These are phyloP conservation scores for Mola mola DNA, from an alignment of 2,113 vertebrate species.

Conservation along the genomic window DNA sequence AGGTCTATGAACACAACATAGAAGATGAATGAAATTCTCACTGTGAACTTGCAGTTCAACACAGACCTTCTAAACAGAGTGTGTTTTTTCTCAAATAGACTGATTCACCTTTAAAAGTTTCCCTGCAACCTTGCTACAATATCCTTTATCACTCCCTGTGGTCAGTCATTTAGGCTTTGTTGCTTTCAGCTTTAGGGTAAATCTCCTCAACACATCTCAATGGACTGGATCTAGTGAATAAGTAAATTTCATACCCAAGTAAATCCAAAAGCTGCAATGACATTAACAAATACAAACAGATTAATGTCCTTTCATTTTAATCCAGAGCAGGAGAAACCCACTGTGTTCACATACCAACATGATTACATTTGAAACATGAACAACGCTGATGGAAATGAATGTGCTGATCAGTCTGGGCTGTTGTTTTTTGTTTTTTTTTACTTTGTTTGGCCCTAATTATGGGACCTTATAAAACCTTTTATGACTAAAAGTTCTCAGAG, in stretches of 20 bases:
- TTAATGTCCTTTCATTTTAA: conserved; percentile 31
- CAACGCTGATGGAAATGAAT: too few relatives aligned
- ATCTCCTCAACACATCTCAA: conserved; percentile 47
- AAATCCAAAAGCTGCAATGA: conserved; percentile 49
- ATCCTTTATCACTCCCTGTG: conserved; percentile 42
- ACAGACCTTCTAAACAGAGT: conserved; percentile 31
- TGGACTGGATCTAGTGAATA: conserved; percentile 63
- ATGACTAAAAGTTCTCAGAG: not conserved
- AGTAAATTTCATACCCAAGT: conserved; percentile 64
- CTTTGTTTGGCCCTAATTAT: too few relatives aligned
- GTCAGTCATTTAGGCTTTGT: conserved; percentile 54
- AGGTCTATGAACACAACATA: not conserved
- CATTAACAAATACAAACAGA: conserved; percentile 40
- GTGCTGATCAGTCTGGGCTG: too few relatives aligned
- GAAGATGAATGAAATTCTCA: conserved; percentile 27
- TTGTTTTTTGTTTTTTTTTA: too few relatives aligned
- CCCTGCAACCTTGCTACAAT: conserved; percentile 28
- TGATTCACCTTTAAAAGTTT: conserved; percentile 32
- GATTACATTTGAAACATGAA: conserved; percentile 24
- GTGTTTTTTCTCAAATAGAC: conserved; percentile 9
- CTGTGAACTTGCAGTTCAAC: conserved; percentile 22
- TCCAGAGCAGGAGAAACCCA: conserved; percentile 15
- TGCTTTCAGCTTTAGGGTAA: conserved; percentile 44
- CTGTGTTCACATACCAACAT: conserved; percentile 10
- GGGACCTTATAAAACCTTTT: too few relatives aligned